These are phyloP conservation scores for Thymallus thymallus DNA, from an alignment of 2,113 vertebrate genomes.

Conservation along the genomic window DNA sequence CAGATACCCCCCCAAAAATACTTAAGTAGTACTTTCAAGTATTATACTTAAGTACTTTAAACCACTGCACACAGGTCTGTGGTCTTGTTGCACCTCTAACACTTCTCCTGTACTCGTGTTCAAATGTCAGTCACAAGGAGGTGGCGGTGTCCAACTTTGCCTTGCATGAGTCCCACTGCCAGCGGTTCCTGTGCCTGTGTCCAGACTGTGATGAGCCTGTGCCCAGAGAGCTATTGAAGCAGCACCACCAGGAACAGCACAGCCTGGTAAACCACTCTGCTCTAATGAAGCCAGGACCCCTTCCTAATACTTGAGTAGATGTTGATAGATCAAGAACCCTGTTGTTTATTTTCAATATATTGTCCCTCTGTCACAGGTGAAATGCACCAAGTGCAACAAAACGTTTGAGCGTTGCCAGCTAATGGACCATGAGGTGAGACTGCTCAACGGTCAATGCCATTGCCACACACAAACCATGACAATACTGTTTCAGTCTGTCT, in stretches of 20 bases:
- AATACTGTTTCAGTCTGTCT: too few species aligned
- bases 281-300: too few species aligned
- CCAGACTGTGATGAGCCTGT: conserved; percentile 70
- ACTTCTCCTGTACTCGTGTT: neutral
- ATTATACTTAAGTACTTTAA: too few species aligned
- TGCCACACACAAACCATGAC: too few species aligned
- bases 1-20: too few species aligned
- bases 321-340: too few species aligned
- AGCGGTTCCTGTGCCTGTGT: conserved; percentile 74
- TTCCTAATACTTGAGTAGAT: too few species aligned
- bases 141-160: conserved; percentile 71
- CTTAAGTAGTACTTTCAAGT: too few species aligned
- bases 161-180: conserved; percentile 79
- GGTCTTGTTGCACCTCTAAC: neutral
- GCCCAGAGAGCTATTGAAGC: conserved; percentile 53
- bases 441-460: neutral
- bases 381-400: conserved; percentile 61
- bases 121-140: conserved; percentile 67
- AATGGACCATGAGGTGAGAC: conserved; percentile 61
- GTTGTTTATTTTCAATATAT: neutral
- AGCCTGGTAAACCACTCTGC: conserved; percentile 55
- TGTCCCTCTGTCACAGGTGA: conserved; percentile 51
- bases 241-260: conserved; percentile 72
- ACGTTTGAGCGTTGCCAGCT: conserved; percentile 62
- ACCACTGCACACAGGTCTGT: neutral